These are phyloP conservation scores for Harlomillsia oculata DNA, from an alignment of 1,140 invertebrate species.

Conservation along the genomic window DNA sequence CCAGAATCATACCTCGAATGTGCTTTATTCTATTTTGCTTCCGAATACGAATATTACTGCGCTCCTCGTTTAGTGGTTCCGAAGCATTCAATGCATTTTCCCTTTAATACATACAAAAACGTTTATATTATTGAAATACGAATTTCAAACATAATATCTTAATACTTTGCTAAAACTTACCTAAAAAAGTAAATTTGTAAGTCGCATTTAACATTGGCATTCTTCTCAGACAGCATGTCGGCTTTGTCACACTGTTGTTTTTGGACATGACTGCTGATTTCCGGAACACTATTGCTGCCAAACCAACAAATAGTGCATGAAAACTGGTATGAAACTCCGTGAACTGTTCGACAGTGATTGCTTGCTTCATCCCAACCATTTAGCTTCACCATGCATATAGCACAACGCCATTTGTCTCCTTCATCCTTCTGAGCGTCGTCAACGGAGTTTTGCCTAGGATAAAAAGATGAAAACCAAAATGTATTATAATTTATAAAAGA, in stretches of 20 bases:
- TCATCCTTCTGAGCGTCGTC: neutral
- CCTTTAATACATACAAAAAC: neutral
- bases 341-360: constrained; percentile 47
- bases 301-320: constrained; percentile 55
- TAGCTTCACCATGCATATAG: constrained; percentile 53
- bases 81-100: constrained; percentile 3
- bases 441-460: neutral
- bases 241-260: constrained; percentile 29
- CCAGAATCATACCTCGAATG: constrained; percentile 51
- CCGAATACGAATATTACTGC: constrained; percentile 53
- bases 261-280: constrained; percentile 50
- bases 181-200: neutral
- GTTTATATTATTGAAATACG: neutral
- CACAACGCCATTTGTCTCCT: constrained; percentile 53
- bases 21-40: constrained; percentile 48
- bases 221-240: constrained; percentile 18
- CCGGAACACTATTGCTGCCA: constrained; percentile 47
- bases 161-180: neutral
- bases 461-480: constrained; percentile 2
- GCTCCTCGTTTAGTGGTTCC: constrained; percentile 33
- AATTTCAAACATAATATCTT: neutral
- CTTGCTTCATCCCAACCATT: constrained; percentile 50
- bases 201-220: neutral
- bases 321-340: constrained; percentile 55
- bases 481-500: too few relatives aligned